Evolutionary conservation across 2,797 vertebrate species (phyloP).

Genomic region (Clamator glandarius): DNA sequence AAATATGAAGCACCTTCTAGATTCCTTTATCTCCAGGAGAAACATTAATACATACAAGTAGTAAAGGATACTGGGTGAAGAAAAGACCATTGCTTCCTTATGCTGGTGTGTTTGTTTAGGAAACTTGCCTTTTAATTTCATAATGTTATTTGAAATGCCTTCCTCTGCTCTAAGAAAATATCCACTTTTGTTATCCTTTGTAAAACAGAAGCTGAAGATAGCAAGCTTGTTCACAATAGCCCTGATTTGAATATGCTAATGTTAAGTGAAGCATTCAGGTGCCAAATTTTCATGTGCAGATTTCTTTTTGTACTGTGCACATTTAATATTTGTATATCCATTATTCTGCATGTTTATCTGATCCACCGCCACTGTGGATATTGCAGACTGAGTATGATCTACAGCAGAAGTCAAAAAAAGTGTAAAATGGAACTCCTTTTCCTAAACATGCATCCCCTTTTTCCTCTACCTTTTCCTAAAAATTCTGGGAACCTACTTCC

Average conservation of each 20-base stretch:
- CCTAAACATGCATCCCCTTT: neutral
- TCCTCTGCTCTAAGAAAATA: neutral
- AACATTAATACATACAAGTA: neutral
- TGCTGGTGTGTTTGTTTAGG: neutral
- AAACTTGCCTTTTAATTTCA: neutral
- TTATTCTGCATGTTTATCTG: neutral
- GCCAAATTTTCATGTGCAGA: neutral
- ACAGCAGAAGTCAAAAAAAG: neutral
- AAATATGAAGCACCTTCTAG: constrained; percentile 5
- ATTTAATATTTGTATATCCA: constrained; percentile 29
- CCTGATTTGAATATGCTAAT: constrained; percentile 42
- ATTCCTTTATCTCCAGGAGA: constrained; percentile 48
- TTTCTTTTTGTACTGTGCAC: neutral
- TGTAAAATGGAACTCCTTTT: neutral
- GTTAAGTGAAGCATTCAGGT: constrained; percentile 24
- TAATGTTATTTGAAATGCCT: neutral
- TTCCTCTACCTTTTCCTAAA: neutral
- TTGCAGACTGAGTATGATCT: neutral
- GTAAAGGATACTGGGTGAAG: neutral
- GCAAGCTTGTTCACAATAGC: constrained; percentile 10
- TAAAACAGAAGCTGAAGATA: neutral
- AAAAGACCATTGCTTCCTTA: neutral
- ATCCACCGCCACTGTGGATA: neutral
- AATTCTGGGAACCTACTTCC: neutral
- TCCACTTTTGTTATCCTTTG: neutral